Conservation (phyloP, 2,888 invertebrate genomes). For the Liopterus haemorrhoidalis region DNA sequence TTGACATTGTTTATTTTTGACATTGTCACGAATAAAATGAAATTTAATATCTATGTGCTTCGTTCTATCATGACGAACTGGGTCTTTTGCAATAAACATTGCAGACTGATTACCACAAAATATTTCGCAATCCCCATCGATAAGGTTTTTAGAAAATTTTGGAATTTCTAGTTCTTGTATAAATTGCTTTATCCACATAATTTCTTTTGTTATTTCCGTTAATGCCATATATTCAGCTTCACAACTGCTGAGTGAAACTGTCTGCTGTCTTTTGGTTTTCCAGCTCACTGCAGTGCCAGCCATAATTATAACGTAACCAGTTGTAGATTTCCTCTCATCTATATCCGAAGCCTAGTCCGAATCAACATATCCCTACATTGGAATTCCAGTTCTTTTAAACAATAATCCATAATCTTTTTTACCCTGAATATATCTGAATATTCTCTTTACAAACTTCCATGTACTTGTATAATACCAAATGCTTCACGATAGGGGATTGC, state of each 20-base stretch:
- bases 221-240: conserved; percentile 5
- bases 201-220: conserved; percentile 4
- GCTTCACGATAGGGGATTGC: too few relatives aligned
- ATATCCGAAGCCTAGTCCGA: too few relatives aligned
- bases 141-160: not conserved
- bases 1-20: not conserved
- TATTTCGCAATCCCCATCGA: not conserved
- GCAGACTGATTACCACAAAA: not conserved
- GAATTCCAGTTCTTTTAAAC: not conserved
- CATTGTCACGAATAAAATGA: not conserved
- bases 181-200: not conserved
- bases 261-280: not conserved
- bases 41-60: not conserved
- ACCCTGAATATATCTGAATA: not conserved
- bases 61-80: not conserved
- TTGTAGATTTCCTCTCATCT: too few relatives aligned
- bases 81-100: too few relatives aligned
- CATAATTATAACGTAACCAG: too few relatives aligned
- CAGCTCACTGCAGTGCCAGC: conserved; percentile 5
- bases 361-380: too few relatives aligned
- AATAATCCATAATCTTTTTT: not conserved
- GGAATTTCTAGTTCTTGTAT: not conserved
- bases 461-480: too few relatives aligned
- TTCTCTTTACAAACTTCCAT: too few relatives aligned
- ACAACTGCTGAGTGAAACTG: conserved; percentile 3